Conservation (phyloP, 1,140 invertebrate genomes). For the Caenorhabditis inopinata region DNA sequence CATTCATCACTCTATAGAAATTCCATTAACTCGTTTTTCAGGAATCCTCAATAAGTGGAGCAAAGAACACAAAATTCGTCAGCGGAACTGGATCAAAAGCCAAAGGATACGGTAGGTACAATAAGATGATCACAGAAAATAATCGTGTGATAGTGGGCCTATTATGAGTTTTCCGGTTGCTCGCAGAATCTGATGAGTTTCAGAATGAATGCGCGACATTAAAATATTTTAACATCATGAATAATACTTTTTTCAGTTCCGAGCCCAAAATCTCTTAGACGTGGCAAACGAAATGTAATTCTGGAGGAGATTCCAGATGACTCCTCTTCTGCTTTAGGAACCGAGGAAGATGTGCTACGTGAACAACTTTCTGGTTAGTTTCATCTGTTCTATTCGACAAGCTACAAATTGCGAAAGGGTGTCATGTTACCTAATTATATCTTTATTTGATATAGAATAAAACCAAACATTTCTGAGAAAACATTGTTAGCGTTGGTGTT, state of each 20-base stretch:
- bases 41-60: neutral
- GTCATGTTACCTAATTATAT: neutral
- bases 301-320: slow-evolving; percentile 16
- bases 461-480: too few species aligned
- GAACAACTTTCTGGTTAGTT: slow-evolving; percentile 19
- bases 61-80: neutral
- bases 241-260: neutral
- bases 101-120: slow-evolving; percentile 18
- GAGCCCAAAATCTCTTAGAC: neutral
- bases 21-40: neutral
- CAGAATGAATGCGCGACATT: too few species aligned
- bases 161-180: too few species aligned
- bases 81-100: neutral
- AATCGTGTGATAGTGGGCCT: too few species aligned
- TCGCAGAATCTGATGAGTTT: too few species aligned
- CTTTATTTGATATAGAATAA: too few species aligned
- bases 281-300: slow-evolving; percentile 11
- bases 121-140: too few species aligned
- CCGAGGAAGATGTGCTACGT: slow-evolving; percentile 1
- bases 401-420: neutral
- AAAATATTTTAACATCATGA: neutral
- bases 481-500: too few species aligned
- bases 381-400: neutral
- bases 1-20: neutral
- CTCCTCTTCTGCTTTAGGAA: neutral